Conservation (phyloP, 37 sponge, comb jelly and placozoan genomes). For the Chondrosia reniformis region DNA sequence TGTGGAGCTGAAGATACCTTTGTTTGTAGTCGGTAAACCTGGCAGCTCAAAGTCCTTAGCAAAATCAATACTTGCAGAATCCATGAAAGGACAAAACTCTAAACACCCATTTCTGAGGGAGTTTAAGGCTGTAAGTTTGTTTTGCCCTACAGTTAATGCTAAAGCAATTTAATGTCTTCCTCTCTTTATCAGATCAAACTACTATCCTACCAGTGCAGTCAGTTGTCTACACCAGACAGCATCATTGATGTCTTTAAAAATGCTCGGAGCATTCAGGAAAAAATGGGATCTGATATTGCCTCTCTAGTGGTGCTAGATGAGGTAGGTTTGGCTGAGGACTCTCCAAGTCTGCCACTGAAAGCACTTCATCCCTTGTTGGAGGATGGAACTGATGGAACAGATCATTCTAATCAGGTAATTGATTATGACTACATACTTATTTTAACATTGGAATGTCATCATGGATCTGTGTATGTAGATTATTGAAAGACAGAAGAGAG, state of each 20-base stretch:
- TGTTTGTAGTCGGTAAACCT: constrained; percentile 98
- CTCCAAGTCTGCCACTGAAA: constrained; percentile 86
- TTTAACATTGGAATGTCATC: no score
- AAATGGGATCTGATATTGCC: constrained; percentile 57
- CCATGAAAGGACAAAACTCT: constrained; percentile 80
- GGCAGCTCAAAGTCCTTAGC: constrained; percentile 97
- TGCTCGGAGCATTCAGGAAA: constrained; percentile 48
- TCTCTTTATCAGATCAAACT: constrained; percentile 46
- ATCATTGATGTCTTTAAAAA: constrained; percentile 69
- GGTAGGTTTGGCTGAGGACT: constrained; percentile 95
- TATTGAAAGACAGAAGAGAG: constrained; percentile 55
- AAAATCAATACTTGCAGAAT: constrained; percentile 73
- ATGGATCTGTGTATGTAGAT: constrained; percentile 32
- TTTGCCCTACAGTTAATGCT: no score
- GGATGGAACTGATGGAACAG: constrained; percentile 85
- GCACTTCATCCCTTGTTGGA: constrained; percentile 93
- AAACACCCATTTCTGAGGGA: constrained; percentile 38
- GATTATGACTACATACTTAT: no score
- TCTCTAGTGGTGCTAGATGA: constrained; percentile 92
- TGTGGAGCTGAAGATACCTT: constrained; percentile 91
- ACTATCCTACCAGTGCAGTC: constrained; percentile 91
- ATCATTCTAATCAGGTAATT: constrained; percentile 34
- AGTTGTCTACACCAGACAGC: constrained; percentile 79
- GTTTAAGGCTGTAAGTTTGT: constrained; percentile 44
- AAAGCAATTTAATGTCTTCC: no score